A percentile compares a stretch with the other conserved stretches of the same genome.
phyloP scores from a whole-genome alignment of 2,888 invertebrate species.

The Amaurobius ferox region DNA sequence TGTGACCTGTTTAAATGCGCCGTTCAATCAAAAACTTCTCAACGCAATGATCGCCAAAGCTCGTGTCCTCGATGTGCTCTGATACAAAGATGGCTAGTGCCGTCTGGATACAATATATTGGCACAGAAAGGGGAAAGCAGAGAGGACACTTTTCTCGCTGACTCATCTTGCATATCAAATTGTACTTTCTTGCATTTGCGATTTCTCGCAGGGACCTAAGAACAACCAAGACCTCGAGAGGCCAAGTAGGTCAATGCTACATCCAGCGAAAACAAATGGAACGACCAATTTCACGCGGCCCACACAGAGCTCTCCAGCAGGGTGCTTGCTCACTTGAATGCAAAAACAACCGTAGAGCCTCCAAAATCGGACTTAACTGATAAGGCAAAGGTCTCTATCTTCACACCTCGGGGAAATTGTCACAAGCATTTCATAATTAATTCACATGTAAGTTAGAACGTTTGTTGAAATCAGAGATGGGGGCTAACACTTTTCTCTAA shows the following conservation, averaged over 20 bases:
- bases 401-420: too few relatives aligned
- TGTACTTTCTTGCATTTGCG: background rate
- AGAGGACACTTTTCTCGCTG: background rate
- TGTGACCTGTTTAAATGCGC: too few relatives aligned
- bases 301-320: constrained; percentile 6
- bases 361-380: background rate
- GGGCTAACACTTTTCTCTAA: too few relatives aligned
- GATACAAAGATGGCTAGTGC: background rate
- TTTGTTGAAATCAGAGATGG: too few relatives aligned
- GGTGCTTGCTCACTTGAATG: constrained; percentile 28
- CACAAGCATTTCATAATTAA: too few relatives aligned
- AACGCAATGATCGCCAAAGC: too few relatives aligned
- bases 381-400: background rate
- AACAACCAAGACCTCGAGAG: background rate
- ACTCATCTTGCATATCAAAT: constrained; percentile 8
- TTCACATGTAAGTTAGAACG: too few relatives aligned
- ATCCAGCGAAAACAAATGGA: constrained; percentile 23
- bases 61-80: background rate
- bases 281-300: constrained; percentile 29
- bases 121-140: background rate
- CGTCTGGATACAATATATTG: background rate
- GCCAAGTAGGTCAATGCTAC: constrained; percentile 36
- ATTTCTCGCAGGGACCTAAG: background rate
- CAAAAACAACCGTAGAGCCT: constrained; percentile 20
- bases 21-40: too few relatives aligned